These are phyloP conservation scores for Calonectris borealis DNA, from an alignment of 2,113 vertebrate species.

Conservation along the genomic window DNA sequence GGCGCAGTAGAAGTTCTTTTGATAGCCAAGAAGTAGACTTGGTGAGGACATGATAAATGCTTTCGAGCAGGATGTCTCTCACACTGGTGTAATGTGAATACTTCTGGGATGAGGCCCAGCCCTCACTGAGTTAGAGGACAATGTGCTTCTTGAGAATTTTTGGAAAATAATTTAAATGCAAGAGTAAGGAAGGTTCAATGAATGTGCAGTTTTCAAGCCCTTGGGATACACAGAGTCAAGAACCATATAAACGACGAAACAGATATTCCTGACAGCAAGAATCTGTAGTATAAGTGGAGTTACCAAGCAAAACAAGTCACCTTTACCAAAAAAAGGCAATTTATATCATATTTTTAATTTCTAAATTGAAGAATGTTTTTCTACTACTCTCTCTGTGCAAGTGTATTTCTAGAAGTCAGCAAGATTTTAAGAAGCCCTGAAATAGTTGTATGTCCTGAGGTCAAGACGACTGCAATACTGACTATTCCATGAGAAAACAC, in stretches of 20 bases:
- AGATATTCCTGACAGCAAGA: background rate
- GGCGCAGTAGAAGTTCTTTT: background rate
- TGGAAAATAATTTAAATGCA: background rate
- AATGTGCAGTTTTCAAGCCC: background rate
- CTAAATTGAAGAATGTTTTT: background rate
- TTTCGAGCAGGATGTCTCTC: background rate
- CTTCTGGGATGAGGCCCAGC: background rate
- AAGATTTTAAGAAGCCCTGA: background rate
- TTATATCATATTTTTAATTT: background rate
- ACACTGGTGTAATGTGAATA: background rate
- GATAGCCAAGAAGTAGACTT: background rate
- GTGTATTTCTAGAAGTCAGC: background rate
- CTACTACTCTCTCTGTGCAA: background rate
- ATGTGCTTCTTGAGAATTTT: background rate
- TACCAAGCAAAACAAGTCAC: background rate
- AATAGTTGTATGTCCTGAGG: fast-evolving
- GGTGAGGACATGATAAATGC: background rate
- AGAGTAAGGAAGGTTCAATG: background rate
- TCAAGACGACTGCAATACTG: fast-evolving
- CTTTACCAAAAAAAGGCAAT: background rate
- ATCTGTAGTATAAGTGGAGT: background rate
- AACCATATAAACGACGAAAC: background rate
- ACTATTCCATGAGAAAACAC: fast-evolving
- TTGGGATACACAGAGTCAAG: background rate
- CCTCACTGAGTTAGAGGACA: background rate